Evolutionary conservation across 2,888 invertebrate genomes (phyloP).

Genomic region (Biston stratarius): DNA sequence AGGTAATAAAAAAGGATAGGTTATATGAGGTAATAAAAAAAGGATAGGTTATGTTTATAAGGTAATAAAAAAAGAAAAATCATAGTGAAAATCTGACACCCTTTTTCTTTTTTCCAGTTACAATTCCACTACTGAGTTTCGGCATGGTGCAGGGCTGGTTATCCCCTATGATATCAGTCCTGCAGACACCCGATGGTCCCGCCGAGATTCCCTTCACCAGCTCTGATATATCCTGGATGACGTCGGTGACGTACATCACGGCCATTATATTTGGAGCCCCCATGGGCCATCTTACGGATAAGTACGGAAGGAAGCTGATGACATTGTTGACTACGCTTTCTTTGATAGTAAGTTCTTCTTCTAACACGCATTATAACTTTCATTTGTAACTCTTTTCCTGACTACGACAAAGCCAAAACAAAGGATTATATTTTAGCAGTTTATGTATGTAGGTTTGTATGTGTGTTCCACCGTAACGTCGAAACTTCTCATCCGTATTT

Average conservation of each 20-base stretch:
- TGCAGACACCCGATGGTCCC: slow-evolving; percentile 71
- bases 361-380: neutral
- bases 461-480: no score
- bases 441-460: no score
- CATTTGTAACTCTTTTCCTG: no score
- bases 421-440: no score
- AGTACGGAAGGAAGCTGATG: slow-evolving; percentile 77
- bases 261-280: slow-evolving; percentile 79
- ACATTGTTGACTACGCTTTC: slow-evolving; percentile 74
- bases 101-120: slow-evolving; percentile 59
- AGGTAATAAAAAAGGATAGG: no score
- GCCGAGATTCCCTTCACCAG: slow-evolving; percentile 66
- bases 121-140: slow-evolving; percentile 77
- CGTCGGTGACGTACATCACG: slow-evolving; percentile 80
- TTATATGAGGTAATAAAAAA: no score
- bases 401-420: no score
- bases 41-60: no score
- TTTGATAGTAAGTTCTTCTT: slow-evolving; percentile 71
- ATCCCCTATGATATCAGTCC: slow-evolving; percentile 78
- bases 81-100: neutral
- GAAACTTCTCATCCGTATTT: no score
- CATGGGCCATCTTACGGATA: slow-evolving; percentile 78
- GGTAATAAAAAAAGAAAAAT: neutral
- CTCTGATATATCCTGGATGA: slow-evolving; percentile 76
- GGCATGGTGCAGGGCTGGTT: slow-evolving; percentile 83